These are phyloP conservation scores for Buathra laborator DNA, from an alignment of 2,888 invertebrate species.

Conservation along the genomic window DNA sequence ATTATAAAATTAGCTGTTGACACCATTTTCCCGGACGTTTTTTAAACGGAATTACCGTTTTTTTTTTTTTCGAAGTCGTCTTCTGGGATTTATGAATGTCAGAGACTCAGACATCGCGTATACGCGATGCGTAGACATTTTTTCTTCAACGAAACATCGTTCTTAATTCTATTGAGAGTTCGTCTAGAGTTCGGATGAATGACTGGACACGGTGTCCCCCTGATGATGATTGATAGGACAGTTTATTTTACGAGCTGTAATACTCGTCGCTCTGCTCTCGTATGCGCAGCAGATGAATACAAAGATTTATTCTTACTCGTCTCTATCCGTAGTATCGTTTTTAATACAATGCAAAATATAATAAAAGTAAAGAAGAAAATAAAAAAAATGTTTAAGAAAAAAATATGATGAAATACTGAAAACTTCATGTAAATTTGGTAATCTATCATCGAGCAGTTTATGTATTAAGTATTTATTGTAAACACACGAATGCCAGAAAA, in stretches of 20 bases:
- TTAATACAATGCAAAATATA: too few species aligned
- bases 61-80: too few species aligned
- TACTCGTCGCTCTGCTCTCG: background rate
- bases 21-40: background rate
- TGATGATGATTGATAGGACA: slow-evolving; percentile 39
- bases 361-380: too few species aligned
- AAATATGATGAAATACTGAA: too few species aligned
- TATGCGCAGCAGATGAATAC: background rate
- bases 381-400: too few species aligned
- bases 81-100: background rate
- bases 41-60: too few species aligned
- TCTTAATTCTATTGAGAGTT: slow-evolving; percentile 39
- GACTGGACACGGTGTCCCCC: slow-evolving; percentile 24
- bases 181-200: slow-evolving; percentile 27
- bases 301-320: background rate
- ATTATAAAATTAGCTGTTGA: too few species aligned
- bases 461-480: too few species aligned
- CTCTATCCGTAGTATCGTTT: background rate
- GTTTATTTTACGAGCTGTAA: slow-evolving; percentile 15
- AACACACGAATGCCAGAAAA: too few species aligned
- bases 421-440: too few species aligned
- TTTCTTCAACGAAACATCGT: slow-evolving; percentile 26
- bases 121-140: slow-evolving; percentile 11
- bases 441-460: too few species aligned
- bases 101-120: background rate